Base-by-base conservation (phyloP, 2,113 vertebrate species). In the Microtus montanus region DNA sequence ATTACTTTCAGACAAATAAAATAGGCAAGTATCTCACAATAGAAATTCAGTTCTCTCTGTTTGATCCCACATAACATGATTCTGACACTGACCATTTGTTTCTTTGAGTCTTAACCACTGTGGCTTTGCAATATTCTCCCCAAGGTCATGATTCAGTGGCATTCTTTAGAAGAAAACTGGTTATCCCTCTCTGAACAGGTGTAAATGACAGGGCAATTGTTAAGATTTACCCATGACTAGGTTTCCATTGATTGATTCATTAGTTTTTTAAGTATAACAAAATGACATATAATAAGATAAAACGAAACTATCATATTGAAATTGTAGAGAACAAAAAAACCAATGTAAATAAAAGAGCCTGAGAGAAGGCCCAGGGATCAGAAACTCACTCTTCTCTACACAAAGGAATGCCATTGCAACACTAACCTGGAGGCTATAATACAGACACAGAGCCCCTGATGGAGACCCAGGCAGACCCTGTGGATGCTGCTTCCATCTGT, bases 51-150 rank as follows among this genome's bases (percentile, higher is more conserved):
- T 52, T 70, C 15, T 28, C 7, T 63, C 35, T 13, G 19, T 24
- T 41, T 49, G 1, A 10, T 41, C 1, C 2, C 2, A 26, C 0
- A 1, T 61, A 8, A 12, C 30, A 7, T 1, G 22, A 28, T 52
- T 68, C 30, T 70, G 3, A 26, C 12, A 1, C 2, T 38, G 58
- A 20, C 58, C 1, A 17, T 77, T 13, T 8, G n/a, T 61, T 61
- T 10, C 24, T 75, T 83, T 35, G 38, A 1, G n/a, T 41, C 7
- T 89, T 26, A 41, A 7, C 7, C 20, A 24, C 28, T 58, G 28
- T 58, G 30, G 7, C 15, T 22, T 33, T 87, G 10, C 11, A 19
- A 9, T 28, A 28, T 20, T 30, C 30, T 58, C 44, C 2, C 9
- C 38, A 30, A 54, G 7, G 28, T 66, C 8, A 6, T 41, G 19